A percentile compares a stretch with the other conserved stretches of the same genome.
Evolutionary conservation across 2,888 invertebrate species (phyloP).

Genomic region (Limenitis camilla): DNA sequence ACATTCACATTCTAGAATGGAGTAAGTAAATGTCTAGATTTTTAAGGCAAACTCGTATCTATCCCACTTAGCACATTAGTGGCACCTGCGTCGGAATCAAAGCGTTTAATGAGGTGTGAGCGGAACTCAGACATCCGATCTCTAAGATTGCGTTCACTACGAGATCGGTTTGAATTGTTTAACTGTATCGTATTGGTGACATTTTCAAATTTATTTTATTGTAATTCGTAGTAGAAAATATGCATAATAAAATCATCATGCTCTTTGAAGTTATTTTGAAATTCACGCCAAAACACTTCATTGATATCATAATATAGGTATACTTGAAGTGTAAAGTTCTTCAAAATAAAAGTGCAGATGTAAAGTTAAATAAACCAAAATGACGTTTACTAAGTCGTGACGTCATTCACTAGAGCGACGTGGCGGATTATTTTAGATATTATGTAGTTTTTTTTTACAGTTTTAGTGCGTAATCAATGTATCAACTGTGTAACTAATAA

Average conservation of each 20-base stretch:
- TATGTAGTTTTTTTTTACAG: no score
- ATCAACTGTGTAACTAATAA: no score
- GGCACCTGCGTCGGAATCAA: conserved; percentile 50
- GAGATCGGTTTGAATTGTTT: conserved; percentile 9
- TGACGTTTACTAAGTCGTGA: no score
- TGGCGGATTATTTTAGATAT: no score
- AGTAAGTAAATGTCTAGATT: conserved; percentile 5
- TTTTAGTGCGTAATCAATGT: no score
- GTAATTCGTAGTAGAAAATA: no score
- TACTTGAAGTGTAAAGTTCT: neutral
- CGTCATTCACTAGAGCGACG: no score
- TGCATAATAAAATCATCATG: no score
- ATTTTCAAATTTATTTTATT: neutral
- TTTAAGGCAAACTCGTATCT: conserved; percentile 30
- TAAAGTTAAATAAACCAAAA: no score
- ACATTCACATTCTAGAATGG: neutral
- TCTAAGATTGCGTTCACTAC: conserved; percentile 23
- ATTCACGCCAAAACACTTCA: no score
- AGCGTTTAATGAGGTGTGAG: conserved; percentile 56
- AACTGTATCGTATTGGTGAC: neutral
- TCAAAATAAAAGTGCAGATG: neutral
- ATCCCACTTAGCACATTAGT: conserved; percentile 36
- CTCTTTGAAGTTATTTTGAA: no score
- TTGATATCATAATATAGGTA: no score
- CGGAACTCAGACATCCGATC: conserved; percentile 43